These are phyloP conservation scores for Platyscelio sp. DNA, from an alignment of 2,888 invertebrate species.

Conservation along the genomic window DNA sequence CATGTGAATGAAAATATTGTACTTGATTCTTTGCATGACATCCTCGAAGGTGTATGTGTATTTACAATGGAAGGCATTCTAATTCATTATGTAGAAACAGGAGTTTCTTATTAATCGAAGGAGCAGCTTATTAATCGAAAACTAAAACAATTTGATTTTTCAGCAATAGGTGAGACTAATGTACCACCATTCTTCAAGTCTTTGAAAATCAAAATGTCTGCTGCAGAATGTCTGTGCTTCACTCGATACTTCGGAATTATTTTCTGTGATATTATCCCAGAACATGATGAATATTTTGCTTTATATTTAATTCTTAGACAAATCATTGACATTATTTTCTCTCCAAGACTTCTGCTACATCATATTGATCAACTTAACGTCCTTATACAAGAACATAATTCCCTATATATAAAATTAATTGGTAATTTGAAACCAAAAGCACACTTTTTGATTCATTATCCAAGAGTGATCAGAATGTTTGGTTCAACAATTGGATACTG, in stretches of 20 bases:
- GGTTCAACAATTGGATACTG: too few relatives aligned
- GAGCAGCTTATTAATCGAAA: not conserved
- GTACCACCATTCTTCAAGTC: slow-evolving; percentile 10
- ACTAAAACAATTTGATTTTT: not conserved
- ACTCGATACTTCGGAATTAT: slow-evolving; percentile 42
- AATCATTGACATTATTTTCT: not conserved
- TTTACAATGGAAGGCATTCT: too few relatives aligned
- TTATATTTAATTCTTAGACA: not conserved
- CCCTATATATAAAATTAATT: too few relatives aligned
- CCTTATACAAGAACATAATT: not conserved
- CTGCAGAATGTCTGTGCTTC: slow-evolving; percentile 31
- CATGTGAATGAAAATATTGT: too few relatives aligned
- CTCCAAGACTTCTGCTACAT: not conserved
- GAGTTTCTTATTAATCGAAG: too few relatives aligned
- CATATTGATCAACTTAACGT: not conserved
- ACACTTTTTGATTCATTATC: too few relatives aligned
- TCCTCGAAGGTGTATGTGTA: too few relatives aligned
- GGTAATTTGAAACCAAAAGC: too few relatives aligned
- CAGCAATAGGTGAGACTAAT: slow-evolving; percentile 2
- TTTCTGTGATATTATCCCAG: slow-evolving; percentile 27
- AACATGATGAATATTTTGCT: slow-evolving; percentile 12
- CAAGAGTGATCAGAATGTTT: too few relatives aligned
- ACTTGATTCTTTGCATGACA: too few relatives aligned
- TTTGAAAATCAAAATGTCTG: slow-evolving; percentile 36
- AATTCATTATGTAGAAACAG: too few relatives aligned